Evolutionary conservation across 2,113 vertebrate species (phyloP).

Genomic region (Eulemur rufifrons): DNA sequence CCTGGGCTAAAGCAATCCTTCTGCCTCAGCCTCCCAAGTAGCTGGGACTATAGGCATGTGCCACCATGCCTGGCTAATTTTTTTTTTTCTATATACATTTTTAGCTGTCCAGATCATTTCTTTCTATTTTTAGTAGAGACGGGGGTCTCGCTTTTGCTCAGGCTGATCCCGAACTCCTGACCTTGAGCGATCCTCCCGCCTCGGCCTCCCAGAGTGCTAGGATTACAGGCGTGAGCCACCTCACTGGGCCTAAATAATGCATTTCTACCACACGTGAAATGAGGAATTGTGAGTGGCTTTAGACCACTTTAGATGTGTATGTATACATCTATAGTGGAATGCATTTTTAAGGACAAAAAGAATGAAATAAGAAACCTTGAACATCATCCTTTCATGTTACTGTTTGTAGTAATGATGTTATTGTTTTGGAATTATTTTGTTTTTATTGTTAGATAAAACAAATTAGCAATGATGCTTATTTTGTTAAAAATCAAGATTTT

Average conservation of each 20-base stretch:
- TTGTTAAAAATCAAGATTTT: conserved; percentile 23
- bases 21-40: no score
- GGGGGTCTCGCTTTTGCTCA: no score
- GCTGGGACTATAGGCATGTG: no score
- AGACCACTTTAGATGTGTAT: background rate
- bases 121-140: no score
- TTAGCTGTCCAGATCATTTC: no score
- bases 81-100: no score
- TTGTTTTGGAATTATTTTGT: background rate
- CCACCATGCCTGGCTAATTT: no score
- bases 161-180: no score
- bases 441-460: background rate
- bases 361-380: background rate
- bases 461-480: background rate
- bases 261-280: background rate
- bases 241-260: background rate
- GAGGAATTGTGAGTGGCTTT: background rate
- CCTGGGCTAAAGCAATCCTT: no score
- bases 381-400: background rate
- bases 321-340: background rate
- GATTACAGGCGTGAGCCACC: no score
- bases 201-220: no score
- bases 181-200: no score
- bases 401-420: background rate
- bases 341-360: background rate